A percentile compares a stretch with the other conserved stretches of the same genome.
Conservation (phyloP, 2,888 invertebrate species). For the Hipparchia semele region DNA sequence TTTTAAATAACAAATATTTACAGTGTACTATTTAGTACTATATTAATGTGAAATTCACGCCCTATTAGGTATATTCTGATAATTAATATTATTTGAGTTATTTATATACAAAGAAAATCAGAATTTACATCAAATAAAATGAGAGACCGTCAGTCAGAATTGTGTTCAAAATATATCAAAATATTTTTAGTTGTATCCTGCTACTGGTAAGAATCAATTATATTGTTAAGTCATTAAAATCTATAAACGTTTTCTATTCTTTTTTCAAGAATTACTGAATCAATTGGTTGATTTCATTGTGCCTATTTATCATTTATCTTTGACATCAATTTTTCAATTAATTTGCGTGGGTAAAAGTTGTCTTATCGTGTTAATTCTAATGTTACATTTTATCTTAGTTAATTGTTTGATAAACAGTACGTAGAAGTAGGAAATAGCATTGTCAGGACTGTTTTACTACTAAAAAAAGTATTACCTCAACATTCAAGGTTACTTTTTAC, state of each 20-base stretch:
- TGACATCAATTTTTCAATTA: neutral
- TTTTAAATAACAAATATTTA: too few species aligned
- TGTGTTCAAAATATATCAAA: slow-evolving; percentile 85
- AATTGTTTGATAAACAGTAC: slow-evolving; percentile 3
- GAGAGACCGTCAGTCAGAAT: slow-evolving; percentile 63
- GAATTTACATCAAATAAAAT: slow-evolving; percentile 47
- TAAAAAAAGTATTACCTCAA: neutral
- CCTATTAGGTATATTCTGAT: neutral
- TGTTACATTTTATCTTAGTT: slow-evolving; percentile 7
- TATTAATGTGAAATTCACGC: neutral
- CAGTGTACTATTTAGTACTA: neutral
- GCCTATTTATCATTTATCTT: neutral
- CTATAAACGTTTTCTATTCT: slow-evolving; percentile 5
- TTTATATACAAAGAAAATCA: too few species aligned
- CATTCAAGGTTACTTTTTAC: slow-evolving; percentile 14
- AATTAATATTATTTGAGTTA: too few species aligned
- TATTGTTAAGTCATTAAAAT: neutral
- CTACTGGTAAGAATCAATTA: slow-evolving; percentile 86
- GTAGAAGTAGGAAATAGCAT: neutral
- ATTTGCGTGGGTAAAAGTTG: neutral
- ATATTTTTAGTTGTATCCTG: slow-evolving; percentile 89
- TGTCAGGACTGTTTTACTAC: neutral
- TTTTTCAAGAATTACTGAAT: neutral
- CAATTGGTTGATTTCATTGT: neutral
- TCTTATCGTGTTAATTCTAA: slow-evolving; percentile 24